Percentiles rank a stretch among this genome's conserved stretches.
Conservation (phyloP, 2,113 vertebrate species). For the Gnathonemus echidnorhynchus region DNA sequence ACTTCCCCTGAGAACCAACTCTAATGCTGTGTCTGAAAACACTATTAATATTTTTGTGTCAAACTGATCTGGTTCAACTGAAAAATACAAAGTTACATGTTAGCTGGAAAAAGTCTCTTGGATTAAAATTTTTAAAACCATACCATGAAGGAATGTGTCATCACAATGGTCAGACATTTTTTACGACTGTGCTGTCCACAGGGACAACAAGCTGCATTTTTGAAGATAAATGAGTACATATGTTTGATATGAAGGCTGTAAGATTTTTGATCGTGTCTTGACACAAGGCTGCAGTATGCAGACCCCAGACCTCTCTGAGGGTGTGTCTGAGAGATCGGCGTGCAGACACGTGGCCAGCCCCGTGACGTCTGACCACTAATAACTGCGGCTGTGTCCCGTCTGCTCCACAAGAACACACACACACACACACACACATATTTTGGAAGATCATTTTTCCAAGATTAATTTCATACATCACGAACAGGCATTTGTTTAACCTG, state of each 20-base stretch:
- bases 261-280: neutral
- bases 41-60: neutral
- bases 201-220: neutral
- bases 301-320: neutral
- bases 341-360: neutral
- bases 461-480: neutral
- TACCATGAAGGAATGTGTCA: neutral
- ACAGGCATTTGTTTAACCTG: neutral
- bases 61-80: neutral
- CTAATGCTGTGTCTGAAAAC: neutral
- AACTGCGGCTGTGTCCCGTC: neutral
- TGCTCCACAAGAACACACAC: neutral
- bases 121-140: neutral
- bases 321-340: neutral
- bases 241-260: neutral
- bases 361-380: neutral
- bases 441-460: neutral
- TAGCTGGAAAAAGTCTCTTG: neutral
- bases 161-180: neutral
- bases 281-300: neutral
- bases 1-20: conserved; percentile 26
- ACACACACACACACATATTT: neutral
- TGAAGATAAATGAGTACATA: neutral
- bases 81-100: neutral
- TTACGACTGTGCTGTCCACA: neutral